These are phyloP conservation scores for Hippocampus comes DNA, from an alignment of 2,113 vertebrate genomes.

Conservation along the genomic window DNA sequence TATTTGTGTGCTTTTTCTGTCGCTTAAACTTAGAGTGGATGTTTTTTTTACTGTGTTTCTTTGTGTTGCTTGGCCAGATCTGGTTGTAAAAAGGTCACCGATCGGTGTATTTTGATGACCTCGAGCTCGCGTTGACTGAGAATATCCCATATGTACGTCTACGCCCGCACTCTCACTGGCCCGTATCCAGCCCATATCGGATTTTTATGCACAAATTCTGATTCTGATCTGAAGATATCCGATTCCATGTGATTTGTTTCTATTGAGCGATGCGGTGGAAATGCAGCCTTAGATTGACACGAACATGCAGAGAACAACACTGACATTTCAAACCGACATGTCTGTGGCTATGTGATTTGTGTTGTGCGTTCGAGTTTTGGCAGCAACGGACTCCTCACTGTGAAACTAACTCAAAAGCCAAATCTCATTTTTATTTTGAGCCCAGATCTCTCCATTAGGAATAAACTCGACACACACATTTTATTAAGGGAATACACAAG, in stretches of 20 bases:
- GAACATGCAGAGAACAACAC: not conserved
- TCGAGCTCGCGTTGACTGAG: too few relatives aligned
- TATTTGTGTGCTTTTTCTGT: too few relatives aligned
- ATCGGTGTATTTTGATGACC: not conserved
- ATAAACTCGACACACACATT: conserved; percentile 13
- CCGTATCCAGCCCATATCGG: too few relatives aligned
- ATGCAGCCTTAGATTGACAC: not conserved
- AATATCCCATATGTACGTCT: too few relatives aligned
- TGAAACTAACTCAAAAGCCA: conserved; percentile 9
- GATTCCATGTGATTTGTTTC: not conserved
- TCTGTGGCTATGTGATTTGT: not conserved
- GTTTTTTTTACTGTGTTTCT: not conserved
- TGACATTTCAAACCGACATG: not conserved
- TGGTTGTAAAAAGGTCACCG: not conserved
- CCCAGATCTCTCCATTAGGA: conserved; percentile 2
- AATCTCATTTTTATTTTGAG: conserved; percentile 9
- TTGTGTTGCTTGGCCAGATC: not conserved
- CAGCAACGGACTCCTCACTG: not conserved
- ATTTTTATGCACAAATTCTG: not conserved
- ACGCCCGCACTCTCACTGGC: too few relatives aligned
- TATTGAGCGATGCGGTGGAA: not conserved
- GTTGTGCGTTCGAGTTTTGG: not conserved
- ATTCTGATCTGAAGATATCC: not conserved
- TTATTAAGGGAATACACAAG: conserved; percentile 7
- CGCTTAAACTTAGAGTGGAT: too few relatives aligned